Evolutionary conservation across 2,888 invertebrate species (phyloP).

Genomic region (Drosophila macrospina): DNA sequence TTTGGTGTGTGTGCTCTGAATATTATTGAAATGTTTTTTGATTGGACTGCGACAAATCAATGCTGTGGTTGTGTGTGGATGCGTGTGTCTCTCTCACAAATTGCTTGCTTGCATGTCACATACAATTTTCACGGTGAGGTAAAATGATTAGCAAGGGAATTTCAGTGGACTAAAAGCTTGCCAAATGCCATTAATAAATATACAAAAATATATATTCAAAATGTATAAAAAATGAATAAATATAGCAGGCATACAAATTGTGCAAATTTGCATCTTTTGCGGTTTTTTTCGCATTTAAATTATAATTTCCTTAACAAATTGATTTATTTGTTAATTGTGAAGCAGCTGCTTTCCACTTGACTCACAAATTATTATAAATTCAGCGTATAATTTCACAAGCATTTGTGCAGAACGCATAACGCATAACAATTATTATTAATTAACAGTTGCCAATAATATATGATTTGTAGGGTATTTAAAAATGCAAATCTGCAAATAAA

Average conservation of each 20-base stretch:
- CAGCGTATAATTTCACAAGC: too few relatives aligned
- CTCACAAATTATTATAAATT: too few relatives aligned
- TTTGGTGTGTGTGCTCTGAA: conserved; percentile 24
- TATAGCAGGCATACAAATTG: too few relatives aligned
- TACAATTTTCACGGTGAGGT: conserved; percentile 27
- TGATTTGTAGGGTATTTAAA: background rate
- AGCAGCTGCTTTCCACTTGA: too few relatives aligned
- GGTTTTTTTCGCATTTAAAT: too few relatives aligned
- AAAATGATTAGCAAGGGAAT: conserved; percentile 49
- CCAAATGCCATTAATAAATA: conserved; percentile 16
- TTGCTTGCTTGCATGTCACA: conserved; percentile 39
- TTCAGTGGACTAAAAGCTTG: conserved; percentile 45
- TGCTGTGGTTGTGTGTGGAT: conserved; percentile 23
- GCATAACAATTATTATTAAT: background rate
- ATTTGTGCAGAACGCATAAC: too few relatives aligned
- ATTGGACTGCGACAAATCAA: conserved; percentile 59
- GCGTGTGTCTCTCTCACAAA: conserved; percentile 22
- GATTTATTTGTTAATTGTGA: background rate
- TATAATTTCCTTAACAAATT: background rate
- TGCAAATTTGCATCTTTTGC: too few relatives aligned
- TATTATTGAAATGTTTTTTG: conserved; percentile 61
- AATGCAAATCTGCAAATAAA: too few relatives aligned
- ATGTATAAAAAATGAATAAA: background rate
- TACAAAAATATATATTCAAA: background rate
- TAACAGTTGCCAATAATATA: background rate